Base-by-base conservation (phyloP, 1,140 invertebrate species). In the Schlechtendalia chinensis region DNA sequence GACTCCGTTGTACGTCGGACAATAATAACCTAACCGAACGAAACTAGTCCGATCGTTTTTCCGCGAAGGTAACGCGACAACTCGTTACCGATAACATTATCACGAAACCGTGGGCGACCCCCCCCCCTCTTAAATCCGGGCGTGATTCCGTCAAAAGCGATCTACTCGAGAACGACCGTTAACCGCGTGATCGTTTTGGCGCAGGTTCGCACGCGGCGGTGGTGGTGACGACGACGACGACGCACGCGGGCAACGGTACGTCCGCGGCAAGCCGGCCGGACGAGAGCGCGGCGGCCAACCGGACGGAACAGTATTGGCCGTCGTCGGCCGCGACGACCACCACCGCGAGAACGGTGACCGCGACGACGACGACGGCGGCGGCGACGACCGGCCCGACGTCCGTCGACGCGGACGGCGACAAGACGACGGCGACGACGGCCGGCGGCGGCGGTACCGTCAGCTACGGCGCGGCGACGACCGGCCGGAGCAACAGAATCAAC, bases 341-440 rank as follows among this genome's bases (percentile, higher is more conserved):
- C 45, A 72, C 67, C 14, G 54, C 81, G 56, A 82, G 67, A 39
- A 74, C 67, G 27, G 59, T 65, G 22, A 63, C 54, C n/a, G 27
- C 61, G 24, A 56, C 54, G 22, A 54, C 27, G 29, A 61, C 74
- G 27, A 39, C 61, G 56, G 65, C 19, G 27, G 29, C 50, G 16
- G 22, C 22, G 0, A 17, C 12, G 17, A 54, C 3, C 17, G 14
- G 29, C 17, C 4, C 3, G 19, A 1, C 32, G 50, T n/a, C 17
- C 22, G 1, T 2, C 16, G 47, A 5, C 24, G 47, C 0, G 6
- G 45, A 22, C 47, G 24, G 24, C 24, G 17, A 27, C 47, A 5
- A 32, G 6, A 12, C 32, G 3, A 27, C 1, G 65, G 14, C 17
- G 10, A 63, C 17, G 61, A 54, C 69, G 5, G n/a, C 63, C 29